phyloP scores from a whole-genome alignment of 2,888 invertebrate genomes.

The Oligia strigilis region DNA sequence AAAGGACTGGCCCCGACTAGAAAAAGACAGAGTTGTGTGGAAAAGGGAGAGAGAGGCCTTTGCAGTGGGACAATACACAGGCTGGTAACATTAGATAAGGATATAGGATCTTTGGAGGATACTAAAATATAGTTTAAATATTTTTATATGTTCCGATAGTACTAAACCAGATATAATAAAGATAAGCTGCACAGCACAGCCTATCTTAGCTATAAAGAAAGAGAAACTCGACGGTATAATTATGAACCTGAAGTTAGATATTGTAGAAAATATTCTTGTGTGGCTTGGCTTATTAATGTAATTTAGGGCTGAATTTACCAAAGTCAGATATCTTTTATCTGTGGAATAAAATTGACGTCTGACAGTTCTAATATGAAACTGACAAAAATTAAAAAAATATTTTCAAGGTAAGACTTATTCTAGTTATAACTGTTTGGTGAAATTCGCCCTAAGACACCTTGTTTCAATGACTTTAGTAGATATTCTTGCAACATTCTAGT shows the following conservation, averaged over 20 bases:
- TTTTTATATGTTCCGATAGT: background rate
- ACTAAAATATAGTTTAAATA: background rate
- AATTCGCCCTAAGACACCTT: background rate
- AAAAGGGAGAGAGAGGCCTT: background rate
- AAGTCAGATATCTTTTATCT: no score
- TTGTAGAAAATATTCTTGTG: background rate
- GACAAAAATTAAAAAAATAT: no score
- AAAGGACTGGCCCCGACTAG: background rate
- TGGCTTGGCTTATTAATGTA: no score
- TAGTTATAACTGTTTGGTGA: no score
- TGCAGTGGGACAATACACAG: background rate
- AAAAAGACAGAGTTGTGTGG: background rate
- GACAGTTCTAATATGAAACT: no score
- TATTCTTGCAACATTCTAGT: background rate
- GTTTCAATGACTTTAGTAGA: background rate
- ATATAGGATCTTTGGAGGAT: background rate
- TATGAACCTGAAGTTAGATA: conserved; percentile 7
- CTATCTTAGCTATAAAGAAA: conserved; percentile 17
- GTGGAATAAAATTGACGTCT: no score
- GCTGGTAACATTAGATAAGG: background rate
- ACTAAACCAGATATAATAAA: background rate
- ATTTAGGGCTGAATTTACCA: no score
- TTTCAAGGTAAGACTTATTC: no score
- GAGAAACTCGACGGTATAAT: conserved; percentile 20
- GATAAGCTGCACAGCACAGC: background rate